Percentiles rank a stretch among this genome's conserved stretches.
Conservation (phyloP, 2,888 invertebrate species). For the Microctonus aethiopoides region DNA sequence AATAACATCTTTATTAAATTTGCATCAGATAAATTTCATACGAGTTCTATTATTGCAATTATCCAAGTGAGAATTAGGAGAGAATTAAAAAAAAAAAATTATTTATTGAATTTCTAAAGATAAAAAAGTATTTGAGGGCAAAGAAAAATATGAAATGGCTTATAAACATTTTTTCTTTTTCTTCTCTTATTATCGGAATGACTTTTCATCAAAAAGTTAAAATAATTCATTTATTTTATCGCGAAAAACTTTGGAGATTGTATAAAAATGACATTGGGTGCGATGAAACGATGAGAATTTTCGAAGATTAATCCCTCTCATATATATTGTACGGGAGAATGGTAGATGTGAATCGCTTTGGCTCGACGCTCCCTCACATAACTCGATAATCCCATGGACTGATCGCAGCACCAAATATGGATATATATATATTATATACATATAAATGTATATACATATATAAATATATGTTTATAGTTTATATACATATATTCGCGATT, state of each 20-base stretch:
- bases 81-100: too few species aligned
- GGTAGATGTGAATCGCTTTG: conserved; percentile 23
- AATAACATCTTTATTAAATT: too few species aligned
- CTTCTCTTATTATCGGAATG: background rate
- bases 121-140: too few species aligned
- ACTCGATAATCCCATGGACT: conserved; percentile 32
- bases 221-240: background rate
- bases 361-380: conserved; percentile 21
- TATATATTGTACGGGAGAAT: conserved; percentile 2
- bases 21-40: too few species aligned
- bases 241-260: background rate
- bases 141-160: too few species aligned
- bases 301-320: conserved; percentile 3
- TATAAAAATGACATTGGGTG: background rate
- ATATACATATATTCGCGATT: conserved; percentile 9
- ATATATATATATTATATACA: too few species aligned
- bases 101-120: too few species aligned
- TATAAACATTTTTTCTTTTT: too few species aligned
- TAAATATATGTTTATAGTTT: background rate
- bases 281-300: conserved; percentile 6
- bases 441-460: too few species aligned
- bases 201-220: background rate
- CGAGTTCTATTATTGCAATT: too few species aligned
- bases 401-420: conserved; percentile 11
- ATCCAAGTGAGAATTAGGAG: too few species aligned